Evolutionary conservation across 2,113 vertebrate species (phyloP).

Genomic region (Corythornis vintsioides): DNA sequence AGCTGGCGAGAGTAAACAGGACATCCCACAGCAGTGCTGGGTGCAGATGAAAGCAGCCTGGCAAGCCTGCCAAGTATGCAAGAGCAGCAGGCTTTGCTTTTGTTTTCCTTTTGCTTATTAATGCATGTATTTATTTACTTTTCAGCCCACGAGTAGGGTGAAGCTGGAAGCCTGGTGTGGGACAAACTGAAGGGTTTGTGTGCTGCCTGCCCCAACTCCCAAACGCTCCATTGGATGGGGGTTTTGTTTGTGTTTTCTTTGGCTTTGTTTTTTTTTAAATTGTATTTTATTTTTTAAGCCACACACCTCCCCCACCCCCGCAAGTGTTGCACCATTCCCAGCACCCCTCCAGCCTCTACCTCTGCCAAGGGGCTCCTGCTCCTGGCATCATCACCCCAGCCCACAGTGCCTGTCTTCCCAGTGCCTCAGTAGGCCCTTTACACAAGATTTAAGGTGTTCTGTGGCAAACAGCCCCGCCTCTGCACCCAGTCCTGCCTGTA

Average conservation of each 20-base stretch:
- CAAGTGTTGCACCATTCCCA: not conserved
- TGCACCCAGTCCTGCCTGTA: not conserved
- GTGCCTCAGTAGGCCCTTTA: accelerated
- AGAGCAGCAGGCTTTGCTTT: slow-evolving; percentile 54
- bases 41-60: slow-evolving; percentile 44
- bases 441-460: not conserved
- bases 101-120: slow-evolving; percentile 55
- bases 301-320: not conserved
- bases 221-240: not conserved
- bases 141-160: not conserved
- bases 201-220: not conserved
- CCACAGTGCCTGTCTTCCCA: not conserved
- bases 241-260: not conserved
- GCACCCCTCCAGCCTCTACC: not conserved
- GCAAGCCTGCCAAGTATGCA: not conserved
- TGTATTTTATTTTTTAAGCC: not conserved
- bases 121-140: slow-evolving; percentile 47
- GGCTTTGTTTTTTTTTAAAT: not conserved
- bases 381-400: not conserved
- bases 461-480: not conserved
- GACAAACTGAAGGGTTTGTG: not conserved
- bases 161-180: slow-evolving; percentile 20
- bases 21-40: not conserved
- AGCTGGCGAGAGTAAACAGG: slow-evolving; percentile 36
- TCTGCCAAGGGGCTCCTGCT: not conserved